These are phyloP conservation scores for Lasioglossum vierecki DNA, from an alignment of 2,888 invertebrate species.

Conservation along the genomic window DNA sequence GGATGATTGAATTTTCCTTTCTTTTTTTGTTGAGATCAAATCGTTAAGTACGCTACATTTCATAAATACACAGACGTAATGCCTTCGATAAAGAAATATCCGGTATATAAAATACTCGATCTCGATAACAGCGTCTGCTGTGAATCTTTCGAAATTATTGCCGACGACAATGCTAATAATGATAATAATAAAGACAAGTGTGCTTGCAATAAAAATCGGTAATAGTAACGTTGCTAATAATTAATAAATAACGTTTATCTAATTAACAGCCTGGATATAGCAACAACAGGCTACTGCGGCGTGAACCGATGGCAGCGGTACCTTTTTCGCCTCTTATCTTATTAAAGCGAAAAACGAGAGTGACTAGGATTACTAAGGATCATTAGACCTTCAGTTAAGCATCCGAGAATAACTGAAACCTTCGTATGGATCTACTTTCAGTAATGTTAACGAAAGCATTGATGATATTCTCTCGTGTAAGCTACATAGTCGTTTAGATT, in stretches of 20 bases:
- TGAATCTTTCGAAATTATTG: neutral
- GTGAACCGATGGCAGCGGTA: constrained; percentile 65
- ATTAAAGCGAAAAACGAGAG: constrained; percentile 52
- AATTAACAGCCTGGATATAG: constrained; percentile 65
- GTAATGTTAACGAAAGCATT: neutral
- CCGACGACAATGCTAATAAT: constrained; percentile 22
- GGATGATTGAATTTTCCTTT: neutral
- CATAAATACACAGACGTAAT: neutral
- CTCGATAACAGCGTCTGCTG: constrained; percentile 11
- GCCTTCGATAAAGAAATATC: neutral
- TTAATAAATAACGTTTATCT: constrained; percentile 60
- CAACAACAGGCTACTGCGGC: constrained; percentile 46
- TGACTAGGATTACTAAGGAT: constrained; percentile 67
- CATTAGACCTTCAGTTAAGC: constrained; percentile 34
- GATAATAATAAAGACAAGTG: constrained; percentile 23
- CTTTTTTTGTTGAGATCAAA: neutral
- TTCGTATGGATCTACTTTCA: constrained; percentile 7
- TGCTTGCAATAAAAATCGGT: constrained; percentile 35
- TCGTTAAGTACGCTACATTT: neutral
- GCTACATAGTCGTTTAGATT: neutral
- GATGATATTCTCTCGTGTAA: neutral
- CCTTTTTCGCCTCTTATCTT: constrained; percentile 48
- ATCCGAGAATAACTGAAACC: constrained; percentile 29
- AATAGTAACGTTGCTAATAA: constrained; percentile 31
- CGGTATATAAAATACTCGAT: neutral